A percentile compares a stretch with the other conserved stretches of the same genome.
Conservation (phyloP, 2,113 vertebrate genomes). For the Tragelaphus scriptus region DNA sequence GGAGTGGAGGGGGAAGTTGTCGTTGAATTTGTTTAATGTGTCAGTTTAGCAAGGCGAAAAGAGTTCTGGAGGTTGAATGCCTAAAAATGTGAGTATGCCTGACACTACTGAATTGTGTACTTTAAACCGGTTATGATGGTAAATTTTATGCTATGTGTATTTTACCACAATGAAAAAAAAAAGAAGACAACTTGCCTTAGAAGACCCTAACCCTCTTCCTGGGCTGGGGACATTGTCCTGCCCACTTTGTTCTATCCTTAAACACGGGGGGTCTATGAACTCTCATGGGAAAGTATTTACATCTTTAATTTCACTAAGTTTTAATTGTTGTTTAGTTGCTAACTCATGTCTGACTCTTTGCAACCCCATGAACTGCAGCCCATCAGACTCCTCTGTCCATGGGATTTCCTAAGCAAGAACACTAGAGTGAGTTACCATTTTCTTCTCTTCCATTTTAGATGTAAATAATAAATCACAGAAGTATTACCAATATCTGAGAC, state of each 20-base stretch:
- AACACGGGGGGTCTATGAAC: neutral
- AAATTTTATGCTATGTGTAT: neutral
- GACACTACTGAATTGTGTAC: neutral
- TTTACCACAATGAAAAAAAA: neutral
- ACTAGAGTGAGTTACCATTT: neutral
- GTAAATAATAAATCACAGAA: neutral
- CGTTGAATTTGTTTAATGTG: neutral
- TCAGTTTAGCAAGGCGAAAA: neutral
- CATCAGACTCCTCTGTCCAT: neutral
- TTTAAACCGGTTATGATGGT: neutral
- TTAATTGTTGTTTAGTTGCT: neutral
- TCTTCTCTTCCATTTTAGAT: neutral
- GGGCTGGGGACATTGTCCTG: no score
- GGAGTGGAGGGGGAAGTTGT: fast-evolving
- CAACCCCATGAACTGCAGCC: neutral
- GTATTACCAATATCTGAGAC: neutral
- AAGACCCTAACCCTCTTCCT: neutral
- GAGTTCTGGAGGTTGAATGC: no score
- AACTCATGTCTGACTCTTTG: neutral
- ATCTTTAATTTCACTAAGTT: neutral
- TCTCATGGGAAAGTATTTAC: neutral
- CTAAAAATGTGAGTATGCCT: no score
- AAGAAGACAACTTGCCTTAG: neutral
- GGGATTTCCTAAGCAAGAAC: neutral
- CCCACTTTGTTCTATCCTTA: neutral